Percentiles rank a stretch among this genome's conserved stretches.
Evolutionary conservation across 2,113 vertebrate species (phyloP).

Genomic region (Pteronura brasiliensis): DNA sequence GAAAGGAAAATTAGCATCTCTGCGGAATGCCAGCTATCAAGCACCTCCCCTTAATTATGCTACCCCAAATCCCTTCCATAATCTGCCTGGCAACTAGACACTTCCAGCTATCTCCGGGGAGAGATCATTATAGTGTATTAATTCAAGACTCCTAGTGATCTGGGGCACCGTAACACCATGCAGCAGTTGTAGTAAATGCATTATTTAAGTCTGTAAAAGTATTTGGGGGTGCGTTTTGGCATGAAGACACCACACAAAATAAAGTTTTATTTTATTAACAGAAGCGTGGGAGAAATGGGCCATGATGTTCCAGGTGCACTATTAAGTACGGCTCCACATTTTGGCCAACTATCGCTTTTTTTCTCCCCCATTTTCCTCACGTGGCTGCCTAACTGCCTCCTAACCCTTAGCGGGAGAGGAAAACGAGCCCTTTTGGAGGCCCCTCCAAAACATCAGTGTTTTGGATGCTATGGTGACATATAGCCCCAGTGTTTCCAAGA

Average conservation of each 20-base stretch:
- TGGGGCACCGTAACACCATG: slow-evolving; percentile 43
- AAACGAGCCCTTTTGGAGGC: background rate
- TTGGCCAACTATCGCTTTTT: background rate
- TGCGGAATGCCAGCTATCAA: slow-evolving; percentile 30
- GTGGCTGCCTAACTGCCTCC: background rate
- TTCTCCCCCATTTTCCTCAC: background rate
- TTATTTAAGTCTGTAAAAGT: slow-evolving; percentile 69
- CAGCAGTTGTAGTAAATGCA: slow-evolving; percentile 59
- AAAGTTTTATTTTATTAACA: slow-evolving; percentile 63
- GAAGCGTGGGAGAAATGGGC: background rate
- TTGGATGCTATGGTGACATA: background rate
- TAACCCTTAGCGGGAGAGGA: background rate
- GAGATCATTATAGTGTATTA: slow-evolving; percentile 66
- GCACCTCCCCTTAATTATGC: slow-evolving; percentile 62
- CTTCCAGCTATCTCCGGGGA: slow-evolving; percentile 52
- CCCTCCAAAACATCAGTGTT: background rate
- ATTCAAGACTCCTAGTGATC: slow-evolving; percentile 72
- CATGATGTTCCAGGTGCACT: background rate
- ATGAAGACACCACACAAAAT: slow-evolving; percentile 35
- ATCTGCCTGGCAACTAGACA: slow-evolving; percentile 69
- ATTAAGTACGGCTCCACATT: background rate
- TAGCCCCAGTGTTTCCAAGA: background rate
- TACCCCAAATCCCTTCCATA: slow-evolving; percentile 47
- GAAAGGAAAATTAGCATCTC: slow-evolving; percentile 37
- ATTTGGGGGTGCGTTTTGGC: slow-evolving; percentile 65